Percentiles rank a stretch among this genome's conserved stretches.
phyloP scores from a whole-genome alignment of 2,113 vertebrate species.

The Epinephelus cyanopodus region DNA sequence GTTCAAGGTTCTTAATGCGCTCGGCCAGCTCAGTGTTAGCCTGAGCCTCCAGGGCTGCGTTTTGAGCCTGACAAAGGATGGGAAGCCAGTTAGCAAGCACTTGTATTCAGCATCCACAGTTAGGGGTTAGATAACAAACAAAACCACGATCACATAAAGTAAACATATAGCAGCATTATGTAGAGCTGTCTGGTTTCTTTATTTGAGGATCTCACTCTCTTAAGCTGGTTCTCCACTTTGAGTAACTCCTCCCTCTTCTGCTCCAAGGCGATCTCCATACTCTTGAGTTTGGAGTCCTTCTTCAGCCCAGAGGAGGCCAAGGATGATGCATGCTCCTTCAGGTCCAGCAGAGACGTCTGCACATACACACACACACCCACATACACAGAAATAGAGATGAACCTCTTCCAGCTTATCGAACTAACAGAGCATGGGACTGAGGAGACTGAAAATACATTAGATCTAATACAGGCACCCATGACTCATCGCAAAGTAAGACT shows the following conservation, averaged over 20 bases:
- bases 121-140: not conserved
- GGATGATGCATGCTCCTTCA: constrained; percentile 98
- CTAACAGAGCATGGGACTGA: constrained; percentile 1
- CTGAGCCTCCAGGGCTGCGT: constrained; percentile 91
- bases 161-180: not conserved
- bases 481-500: constrained; percentile 30
- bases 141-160: not conserved
- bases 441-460: constrained; percentile 32
- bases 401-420: constrained; percentile 3
- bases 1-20: constrained; percentile 89
- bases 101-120: not conserved
- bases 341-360: constrained; percentile 92
- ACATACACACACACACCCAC: constrained; percentile 7
- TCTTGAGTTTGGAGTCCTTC: constrained; percentile 93
- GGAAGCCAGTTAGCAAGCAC: constrained; percentile 22
- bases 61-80: constrained; percentile 87
- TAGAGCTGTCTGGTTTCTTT: not conserved
- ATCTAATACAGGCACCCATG: constrained; percentile 14
- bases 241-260: constrained; percentile 85
- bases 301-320: constrained; percentile 96
- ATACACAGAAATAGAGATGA: not conserved
- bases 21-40: constrained; percentile 93
- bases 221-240: constrained; percentile 86
- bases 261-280: constrained; percentile 84
- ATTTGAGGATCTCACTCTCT: constrained; percentile 75